Evolutionary conservation across 2,113 vertebrate genomes (phyloP).

Genomic region (Corythornis madagascariensis): DNA sequence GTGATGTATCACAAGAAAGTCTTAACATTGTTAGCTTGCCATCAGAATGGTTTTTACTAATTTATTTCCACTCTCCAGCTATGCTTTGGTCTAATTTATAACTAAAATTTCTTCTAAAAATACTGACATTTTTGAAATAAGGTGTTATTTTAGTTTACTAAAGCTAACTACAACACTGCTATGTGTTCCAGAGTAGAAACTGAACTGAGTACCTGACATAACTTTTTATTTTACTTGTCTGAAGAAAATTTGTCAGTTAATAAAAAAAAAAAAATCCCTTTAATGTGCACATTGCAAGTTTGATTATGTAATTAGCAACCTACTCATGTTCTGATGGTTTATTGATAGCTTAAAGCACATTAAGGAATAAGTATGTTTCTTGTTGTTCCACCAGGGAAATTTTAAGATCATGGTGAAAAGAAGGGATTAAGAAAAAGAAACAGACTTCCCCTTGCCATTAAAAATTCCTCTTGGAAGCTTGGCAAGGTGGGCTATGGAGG

Average conservation of each 20-base stretch:
- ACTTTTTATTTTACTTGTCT: background rate
- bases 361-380: background rate
- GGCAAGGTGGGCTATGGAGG: background rate
- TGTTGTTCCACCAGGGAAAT: background rate
- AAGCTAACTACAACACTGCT: background rate
- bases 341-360: slow-evolving; percentile 11
- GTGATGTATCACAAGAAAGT: background rate
- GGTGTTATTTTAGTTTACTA: background rate
- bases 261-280: background rate
- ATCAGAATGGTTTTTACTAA: background rate
- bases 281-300: background rate
- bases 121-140: background rate
- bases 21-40: background rate
- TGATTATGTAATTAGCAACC: background rate
- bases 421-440: background rate
- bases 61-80: background rate
- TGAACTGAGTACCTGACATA: background rate
- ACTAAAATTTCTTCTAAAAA: background rate
- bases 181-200: background rate
- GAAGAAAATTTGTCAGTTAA: background rate
- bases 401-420: background rate
- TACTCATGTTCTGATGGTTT: slow-evolving; percentile 5
- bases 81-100: background rate
- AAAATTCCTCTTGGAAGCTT: background rate
- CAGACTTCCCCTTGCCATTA: background rate